Percentiles rank a stretch among this genome's conserved stretches.
phyloP scores from a whole-genome alignment of 2,797 vertebrate species.

The Bradypodion pumilum region DNA sequence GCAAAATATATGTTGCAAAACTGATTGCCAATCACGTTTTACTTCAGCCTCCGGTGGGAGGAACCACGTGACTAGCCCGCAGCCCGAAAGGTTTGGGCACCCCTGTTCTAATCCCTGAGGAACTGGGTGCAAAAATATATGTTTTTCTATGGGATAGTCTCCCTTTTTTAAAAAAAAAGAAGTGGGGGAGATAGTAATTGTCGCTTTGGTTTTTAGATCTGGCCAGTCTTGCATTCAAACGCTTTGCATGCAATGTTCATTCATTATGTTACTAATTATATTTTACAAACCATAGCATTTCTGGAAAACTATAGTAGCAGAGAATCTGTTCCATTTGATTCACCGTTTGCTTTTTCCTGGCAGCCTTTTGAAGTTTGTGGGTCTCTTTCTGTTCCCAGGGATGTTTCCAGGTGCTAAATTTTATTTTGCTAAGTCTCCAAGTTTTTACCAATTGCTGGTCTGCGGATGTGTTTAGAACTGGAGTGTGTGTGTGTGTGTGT shows the following conservation, averaged over 20 bases:
- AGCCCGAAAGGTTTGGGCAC: no score
- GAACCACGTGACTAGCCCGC: no score
- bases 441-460: background rate
- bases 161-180: no score
- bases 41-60: no score
- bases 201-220: background rate
- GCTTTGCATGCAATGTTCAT: background rate
- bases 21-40: no score
- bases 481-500: background rate
- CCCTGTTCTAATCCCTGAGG: no score
- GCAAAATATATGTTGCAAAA: no score
- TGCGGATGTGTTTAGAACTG: background rate
- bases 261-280: background rate
- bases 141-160: background rate
- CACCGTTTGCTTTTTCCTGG: background rate
- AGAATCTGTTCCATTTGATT: no score
- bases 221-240: background rate
- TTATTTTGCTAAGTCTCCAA: background rate
- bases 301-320: background rate
- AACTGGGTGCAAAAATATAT: background rate
- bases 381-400: background rate
- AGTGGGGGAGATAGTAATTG: background rate
- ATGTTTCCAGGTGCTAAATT: background rate
- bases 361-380: background rate
- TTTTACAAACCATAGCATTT: background rate